Evolutionary conservation across 2,797 vertebrate species (phyloP), one percentile per base, ranked within the genome.

Genomic region (Melanotaenia pygmaea): DNA sequence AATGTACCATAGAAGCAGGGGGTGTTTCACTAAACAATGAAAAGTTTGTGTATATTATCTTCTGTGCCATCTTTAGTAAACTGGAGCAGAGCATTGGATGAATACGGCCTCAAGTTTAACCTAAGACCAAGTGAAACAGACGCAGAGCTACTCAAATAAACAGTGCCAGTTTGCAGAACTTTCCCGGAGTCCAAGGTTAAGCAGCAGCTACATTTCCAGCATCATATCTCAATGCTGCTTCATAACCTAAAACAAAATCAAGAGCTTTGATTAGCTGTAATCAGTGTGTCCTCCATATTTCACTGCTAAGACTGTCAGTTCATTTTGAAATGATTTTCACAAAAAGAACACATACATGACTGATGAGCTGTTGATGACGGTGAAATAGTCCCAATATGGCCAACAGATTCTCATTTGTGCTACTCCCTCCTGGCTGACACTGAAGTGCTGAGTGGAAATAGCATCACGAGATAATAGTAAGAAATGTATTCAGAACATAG

Each of bases 241-340:
- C 28, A 53, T 30, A 54, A 40, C 0, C 32, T 56, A n/a, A 51
- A 9, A 24, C 4, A 26, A 22, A 59, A 37, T 0, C 12, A 14
- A 64, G 26, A 6, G 37, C 62, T 64, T 54, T 67, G 43, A 70
- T 40, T 69, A 51, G 40, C 69, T 45, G 50, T 28, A 40, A 73
- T 66, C 62, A 67, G 28, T 14, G 14, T 53, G 45, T 67, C 54
- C 37, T 60, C 38, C 32, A 5, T 57, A 47, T 26, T 22, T 70
- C 51, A 20, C 47, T 54, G 26, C 0, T 56, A 54, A 66, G 38
- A 65, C 50, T 56, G 47, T 54, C 38, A 56, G 37, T 59, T 81
- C 14, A 43, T 51, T 68, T 58, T 22, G 32, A 60, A 35, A 16
- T 4, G 6, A 43, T 47, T 59, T 75, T 4, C 32, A 64, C 47